Evolutionary conservation across 2,888 invertebrate genomes (phyloP).

Genomic region (Dione vanillae): DNA sequence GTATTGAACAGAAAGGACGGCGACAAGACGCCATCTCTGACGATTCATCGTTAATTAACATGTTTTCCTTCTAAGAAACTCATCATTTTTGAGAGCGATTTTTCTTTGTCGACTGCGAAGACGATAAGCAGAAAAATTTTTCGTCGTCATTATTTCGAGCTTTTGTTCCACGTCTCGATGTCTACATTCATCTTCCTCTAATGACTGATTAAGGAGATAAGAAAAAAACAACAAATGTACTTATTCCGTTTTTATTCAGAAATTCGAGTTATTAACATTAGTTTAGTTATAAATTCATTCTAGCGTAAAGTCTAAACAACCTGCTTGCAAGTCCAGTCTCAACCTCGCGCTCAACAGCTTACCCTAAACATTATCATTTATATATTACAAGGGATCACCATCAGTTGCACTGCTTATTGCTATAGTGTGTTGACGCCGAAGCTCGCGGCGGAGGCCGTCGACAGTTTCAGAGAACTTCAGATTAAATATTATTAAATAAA

Average conservation of each 20-base stretch:
- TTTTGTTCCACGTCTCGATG: slow-evolving; percentile 35
- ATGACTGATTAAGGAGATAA: slow-evolving; percentile 44
- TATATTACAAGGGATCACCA: slow-evolving; percentile 60
- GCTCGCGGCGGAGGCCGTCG: slow-evolving; percentile 7
- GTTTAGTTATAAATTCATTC: slow-evolving; percentile 73
- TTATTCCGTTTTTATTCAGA: slow-evolving; percentile 70
- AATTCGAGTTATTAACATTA: slow-evolving; percentile 73
- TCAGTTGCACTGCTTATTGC: slow-evolving; percentile 72
- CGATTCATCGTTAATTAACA: slow-evolving; percentile 41
- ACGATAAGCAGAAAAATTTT: slow-evolving; percentile 49
- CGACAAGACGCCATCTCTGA: slow-evolving; percentile 9
- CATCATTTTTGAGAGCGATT: slow-evolving; percentile 49
- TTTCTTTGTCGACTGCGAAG: slow-evolving; percentile 53
- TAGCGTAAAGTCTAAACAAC: slow-evolving; percentile 74
- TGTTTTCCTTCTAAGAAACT: slow-evolving; percentile 34
- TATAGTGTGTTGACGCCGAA: slow-evolving; percentile 54
- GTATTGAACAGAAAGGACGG: no score
- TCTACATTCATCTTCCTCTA: slow-evolving; percentile 32
- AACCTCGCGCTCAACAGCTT: slow-evolving; percentile 41
- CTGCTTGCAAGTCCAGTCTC: slow-evolving; percentile 72
- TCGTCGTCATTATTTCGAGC: slow-evolving; percentile 47
- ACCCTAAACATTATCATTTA: slow-evolving; percentile 47
- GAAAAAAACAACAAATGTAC: slow-evolving; percentile 53
- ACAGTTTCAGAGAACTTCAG: slow-evolving; percentile 49
- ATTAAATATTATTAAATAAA: slow-evolving; percentile 59